Evolutionary conservation across 2,113 vertebrate genomes (phyloP), one percentile per base, ranked within the genome.

Genomic region (Istiophorus platypterus): DNA sequence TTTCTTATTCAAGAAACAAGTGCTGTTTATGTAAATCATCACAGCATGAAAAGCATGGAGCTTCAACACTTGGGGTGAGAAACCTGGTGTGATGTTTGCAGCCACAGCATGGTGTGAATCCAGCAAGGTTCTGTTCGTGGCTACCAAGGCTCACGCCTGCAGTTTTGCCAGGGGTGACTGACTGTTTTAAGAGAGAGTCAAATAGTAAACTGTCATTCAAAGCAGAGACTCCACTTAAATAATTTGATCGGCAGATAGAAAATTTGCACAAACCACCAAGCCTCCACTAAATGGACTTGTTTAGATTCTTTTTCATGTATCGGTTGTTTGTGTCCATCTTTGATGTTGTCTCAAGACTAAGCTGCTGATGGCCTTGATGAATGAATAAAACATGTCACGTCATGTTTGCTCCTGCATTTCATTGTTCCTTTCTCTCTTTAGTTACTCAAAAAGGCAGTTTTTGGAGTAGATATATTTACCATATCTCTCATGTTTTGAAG

Each of bases 381-480:
- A 91, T 88, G 65, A 92, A 91, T 93, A 90, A 92, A 92, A 90
- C 82, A 92, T 91, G 76, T 85, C 72, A 77, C 42, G 29, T 72
- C 64, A 18, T 79, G 52, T 84, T 79, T 79, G 67, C 65, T 31
- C 61, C 34, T 68, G 47, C 71, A 56, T 76, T 89, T 82, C 81
- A 68, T 84, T 63, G 29, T 69, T 37, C 61, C 69, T 86, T 80
- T 84, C 52, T 57, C 57, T 74, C 64, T 82, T 81, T 85, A 39
- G 68, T 89, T 80, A 80, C 56, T 81, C 80, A 76, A 82, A 89
- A 70, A 86, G 69, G 72, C 76, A 67, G 81, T 91, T 89, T 78
- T 65, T 61, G 49, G 72, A 89, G 87, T 78, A 76, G 89, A 79
- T 89, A 90, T 92, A 91, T 93, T 92, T 92, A 89, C 88, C 71